These are phyloP conservation scores for Myoxocephalus aenaeus DNA, from an alignment of 2,797 vertebrate genomes.

Conservation along the genomic window DNA sequence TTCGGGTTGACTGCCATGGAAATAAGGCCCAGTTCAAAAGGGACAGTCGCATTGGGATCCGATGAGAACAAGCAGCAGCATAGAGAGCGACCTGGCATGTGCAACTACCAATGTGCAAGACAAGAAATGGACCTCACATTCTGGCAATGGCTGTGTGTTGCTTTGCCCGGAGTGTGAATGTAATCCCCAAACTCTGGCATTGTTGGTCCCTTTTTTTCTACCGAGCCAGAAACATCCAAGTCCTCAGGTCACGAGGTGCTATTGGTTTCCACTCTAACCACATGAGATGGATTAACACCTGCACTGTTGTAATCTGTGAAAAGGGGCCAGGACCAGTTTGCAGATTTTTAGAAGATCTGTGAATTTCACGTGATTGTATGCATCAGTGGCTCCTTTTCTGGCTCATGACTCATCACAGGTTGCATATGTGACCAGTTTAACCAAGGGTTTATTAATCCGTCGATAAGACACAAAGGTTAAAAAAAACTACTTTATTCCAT, in stretches of 20 bases:
- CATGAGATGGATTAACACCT: constrained; percentile 55
- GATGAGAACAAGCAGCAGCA: constrained; percentile 15
- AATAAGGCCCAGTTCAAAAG: constrained; percentile 30
- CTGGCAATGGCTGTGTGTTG: constrained; percentile 3
- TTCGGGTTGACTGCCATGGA: not conserved
- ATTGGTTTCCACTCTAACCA: constrained; percentile 45
- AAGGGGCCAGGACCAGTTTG: constrained; percentile 14
- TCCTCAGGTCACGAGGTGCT: constrained; percentile 24
- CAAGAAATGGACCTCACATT: constrained; percentile 25
- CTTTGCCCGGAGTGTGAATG: constrained; percentile 38
- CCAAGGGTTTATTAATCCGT: not conserved
- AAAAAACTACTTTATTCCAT: not conserved
- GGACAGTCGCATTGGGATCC: constrained; percentile 10
- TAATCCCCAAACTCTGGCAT: constrained; percentile 54
- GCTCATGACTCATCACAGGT: not conserved
- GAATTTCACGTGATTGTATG: not conserved
- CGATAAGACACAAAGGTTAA: not conserved
- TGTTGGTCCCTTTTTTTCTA: constrained; percentile 28
- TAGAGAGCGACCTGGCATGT: constrained; percentile 20
- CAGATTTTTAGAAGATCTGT: not conserved
- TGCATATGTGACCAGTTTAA: not conserved
- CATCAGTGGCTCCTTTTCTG: not conserved
- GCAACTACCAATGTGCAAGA: constrained; percentile 30
- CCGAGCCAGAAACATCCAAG: constrained; percentile 41
- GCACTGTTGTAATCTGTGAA: constrained; percentile 14